Percentiles rank a stretch among this genome's conserved stretches.
Evolutionary conservation across 2,888 invertebrate genomes (phyloP).

Genomic region (Opisthograptis luteolata): DNA sequence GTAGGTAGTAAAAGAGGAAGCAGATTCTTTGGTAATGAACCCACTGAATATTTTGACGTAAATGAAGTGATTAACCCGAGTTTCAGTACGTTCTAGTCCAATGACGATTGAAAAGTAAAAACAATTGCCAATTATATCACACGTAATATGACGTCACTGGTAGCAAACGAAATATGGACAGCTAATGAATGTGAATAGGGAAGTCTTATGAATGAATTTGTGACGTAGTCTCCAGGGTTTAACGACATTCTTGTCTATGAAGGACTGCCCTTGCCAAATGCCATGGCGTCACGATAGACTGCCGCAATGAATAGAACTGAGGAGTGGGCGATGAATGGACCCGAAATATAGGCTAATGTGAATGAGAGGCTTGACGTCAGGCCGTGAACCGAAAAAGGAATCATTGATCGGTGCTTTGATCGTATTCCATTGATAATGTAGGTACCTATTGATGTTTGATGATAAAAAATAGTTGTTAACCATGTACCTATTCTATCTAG

Average conservation of each 20-base stretch:
- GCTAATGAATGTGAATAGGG: not conserved
- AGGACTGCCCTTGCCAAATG: conserved; percentile 27
- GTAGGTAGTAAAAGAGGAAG: too few relatives aligned
- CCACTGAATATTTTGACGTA: too few relatives aligned
- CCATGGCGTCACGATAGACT: conserved; percentile 13
- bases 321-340: conserved; percentile 28
- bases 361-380: conserved; percentile 19
- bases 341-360: conserved; percentile 18
- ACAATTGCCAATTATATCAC: conserved; percentile 1
- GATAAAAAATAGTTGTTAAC: conserved; percentile 12
- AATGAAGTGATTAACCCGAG: not conserved
- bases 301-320: conserved; percentile 17
- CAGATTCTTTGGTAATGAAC: too few relatives aligned
- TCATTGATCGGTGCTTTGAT: conserved; percentile 2
- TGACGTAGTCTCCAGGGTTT: conserved; percentile 17
- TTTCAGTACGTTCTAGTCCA: not conserved
- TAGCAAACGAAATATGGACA: conserved; percentile 3
- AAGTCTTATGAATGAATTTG: conserved; percentile 15
- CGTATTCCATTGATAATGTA: not conserved
- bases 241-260: conserved; percentile 11
- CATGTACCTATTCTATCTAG: not conserved
- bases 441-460: not conserved
- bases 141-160: not conserved
- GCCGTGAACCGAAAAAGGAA: not conserved
- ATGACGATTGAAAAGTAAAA: conserved; percentile 15